A percentile compares a stretch with the other conserved stretches of the same genome.
Evolutionary conservation across 2,113 vertebrate genomes (phyloP).

Genomic region (Hemiscyllium ocellatum): DNA sequence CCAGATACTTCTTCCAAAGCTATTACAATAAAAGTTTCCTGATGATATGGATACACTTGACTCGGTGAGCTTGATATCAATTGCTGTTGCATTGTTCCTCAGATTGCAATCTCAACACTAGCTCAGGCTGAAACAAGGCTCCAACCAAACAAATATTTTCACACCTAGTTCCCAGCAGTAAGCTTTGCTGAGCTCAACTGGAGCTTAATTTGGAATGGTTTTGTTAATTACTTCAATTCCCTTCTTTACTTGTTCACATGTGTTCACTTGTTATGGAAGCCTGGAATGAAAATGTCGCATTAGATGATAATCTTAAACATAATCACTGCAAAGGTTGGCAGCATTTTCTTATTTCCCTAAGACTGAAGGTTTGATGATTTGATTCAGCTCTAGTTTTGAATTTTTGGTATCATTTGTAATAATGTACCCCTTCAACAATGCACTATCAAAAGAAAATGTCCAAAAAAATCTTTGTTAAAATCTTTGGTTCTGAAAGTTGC

Average conservation of each 20-base stretch:
- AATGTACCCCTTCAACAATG: not conserved
- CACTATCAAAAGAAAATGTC: not conserved
- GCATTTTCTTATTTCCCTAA: not conserved
- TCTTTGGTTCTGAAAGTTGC: not conserved
- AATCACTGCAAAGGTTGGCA: not conserved
- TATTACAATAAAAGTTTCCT: conserved; percentile 49
- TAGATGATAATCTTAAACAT: not conserved
- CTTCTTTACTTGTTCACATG: conserved; percentile 46
- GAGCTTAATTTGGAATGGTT: conserved; percentile 45
- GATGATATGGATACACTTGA: conserved; percentile 44
- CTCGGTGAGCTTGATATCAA: not conserved
- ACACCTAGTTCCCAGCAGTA: conserved; percentile 46
- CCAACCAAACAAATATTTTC: conserved; percentile 58
- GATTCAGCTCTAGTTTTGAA: no score
- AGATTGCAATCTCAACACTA: conserved; percentile 38
- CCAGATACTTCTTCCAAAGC: conserved; percentile 45
- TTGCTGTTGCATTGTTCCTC: not conserved
- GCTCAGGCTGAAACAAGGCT: conserved; percentile 43
- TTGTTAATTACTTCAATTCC: conserved; percentile 50
- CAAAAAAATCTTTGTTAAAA: not conserved
- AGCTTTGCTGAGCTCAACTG: conserved; percentile 53
- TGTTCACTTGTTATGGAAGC: conserved; percentile 42
- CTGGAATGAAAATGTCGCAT: not conserved
- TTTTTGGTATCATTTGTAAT: not conserved
- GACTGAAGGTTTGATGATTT: not conserved